These are phyloP conservation scores for Mungos mungo DNA, from an alignment of 2,113 vertebrate species.

Conservation along the genomic window DNA sequence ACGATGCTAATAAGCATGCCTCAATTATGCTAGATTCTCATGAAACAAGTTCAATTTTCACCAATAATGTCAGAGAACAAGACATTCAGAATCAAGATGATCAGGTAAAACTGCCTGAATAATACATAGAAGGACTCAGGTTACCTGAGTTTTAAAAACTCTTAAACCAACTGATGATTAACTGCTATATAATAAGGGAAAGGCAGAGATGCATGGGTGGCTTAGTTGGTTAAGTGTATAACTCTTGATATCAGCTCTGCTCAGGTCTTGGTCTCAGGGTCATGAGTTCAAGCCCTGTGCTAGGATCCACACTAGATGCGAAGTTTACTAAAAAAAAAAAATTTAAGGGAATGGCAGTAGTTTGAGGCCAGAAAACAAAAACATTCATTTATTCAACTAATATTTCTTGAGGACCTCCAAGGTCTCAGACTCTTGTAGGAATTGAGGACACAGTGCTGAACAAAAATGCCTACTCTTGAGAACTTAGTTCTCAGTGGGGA, in stretches of 20 bases:
- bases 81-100: slow-evolving; percentile 8
- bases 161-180: slow-evolving; percentile 16
- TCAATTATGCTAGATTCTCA: slow-evolving; percentile 31
- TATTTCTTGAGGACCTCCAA: slow-evolving; percentile 7
- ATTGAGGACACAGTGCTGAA: not conserved
- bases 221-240: no score
- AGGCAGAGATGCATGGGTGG: not conserved
- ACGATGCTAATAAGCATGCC: not conserved
- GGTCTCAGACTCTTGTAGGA: not conserved
- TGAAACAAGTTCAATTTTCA: slow-evolving; percentile 19
- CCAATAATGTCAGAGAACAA: slow-evolving; percentile 25
- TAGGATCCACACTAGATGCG: no score
- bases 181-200: not conserved
- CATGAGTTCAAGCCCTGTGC: no score
- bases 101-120: slow-evolving; percentile 19
- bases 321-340: no score
- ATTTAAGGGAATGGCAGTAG: not conserved
- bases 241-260: no score
- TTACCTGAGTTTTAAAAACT: slow-evolving; percentile 22
- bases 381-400: slow-evolving; percentile 25
- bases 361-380: slow-evolving; percentile 9
- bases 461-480: not conserved
- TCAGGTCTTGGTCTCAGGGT: no score
- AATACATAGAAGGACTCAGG: not conserved
- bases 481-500: slow-evolving; percentile 13